Base-by-base conservation (phyloP, 2,113 vertebrate species). In the Dromas ardeola region DNA sequence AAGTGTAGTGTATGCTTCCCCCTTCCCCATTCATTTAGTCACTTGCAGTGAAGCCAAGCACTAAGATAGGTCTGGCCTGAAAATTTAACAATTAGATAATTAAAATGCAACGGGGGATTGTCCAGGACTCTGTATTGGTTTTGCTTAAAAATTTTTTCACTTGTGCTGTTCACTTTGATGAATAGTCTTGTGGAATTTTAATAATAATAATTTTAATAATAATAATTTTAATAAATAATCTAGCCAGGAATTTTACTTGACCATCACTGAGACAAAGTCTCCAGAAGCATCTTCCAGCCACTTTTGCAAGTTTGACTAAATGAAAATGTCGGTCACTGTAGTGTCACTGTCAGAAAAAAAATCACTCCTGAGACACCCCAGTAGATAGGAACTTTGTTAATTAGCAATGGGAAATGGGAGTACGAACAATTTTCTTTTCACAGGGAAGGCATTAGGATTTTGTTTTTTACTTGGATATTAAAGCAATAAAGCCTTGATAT, bases 401-500 rank as follows among this genome's bases (percentile, higher is more conserved):
- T 93, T 94, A 95, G 65, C 95, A 94, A 30, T 77, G 87, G 84
- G 86, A 96, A 96, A 95, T 82, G 81, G 93, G 95, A 96, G 78
- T 52, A 94, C 72, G 81, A 95, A 93, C 66, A 94, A 93, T 95
- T 96, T 96, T 91, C 93, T 95, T 95, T 80, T 94, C 90, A 82
- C 43, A 20, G 21, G 53, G 22, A 80, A 96, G 66, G 72, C 78
- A 88, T 82, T 88, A 92, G 40, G 36, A 23, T 93, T 96, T 96
- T 91, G 81, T 6, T 93, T 96, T 94, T 93, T 45, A 53, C 50
- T 90, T 83, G 67, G 45, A 70, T 95, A 96, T 93, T 95, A 94
- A 93, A 89, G 90, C 81, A 93, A 95, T 90, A 94, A 91, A 92
- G 74, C 30, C 95, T 77, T 93, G 92, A 93, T 95, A 93, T 96